Percentiles rank a stretch among this genome's conserved stretches.
Evolutionary conservation across 30 jellyfish, hydroid and myxozoan species (phyloP).

Genomic region (Morbakka virulenta): DNA sequence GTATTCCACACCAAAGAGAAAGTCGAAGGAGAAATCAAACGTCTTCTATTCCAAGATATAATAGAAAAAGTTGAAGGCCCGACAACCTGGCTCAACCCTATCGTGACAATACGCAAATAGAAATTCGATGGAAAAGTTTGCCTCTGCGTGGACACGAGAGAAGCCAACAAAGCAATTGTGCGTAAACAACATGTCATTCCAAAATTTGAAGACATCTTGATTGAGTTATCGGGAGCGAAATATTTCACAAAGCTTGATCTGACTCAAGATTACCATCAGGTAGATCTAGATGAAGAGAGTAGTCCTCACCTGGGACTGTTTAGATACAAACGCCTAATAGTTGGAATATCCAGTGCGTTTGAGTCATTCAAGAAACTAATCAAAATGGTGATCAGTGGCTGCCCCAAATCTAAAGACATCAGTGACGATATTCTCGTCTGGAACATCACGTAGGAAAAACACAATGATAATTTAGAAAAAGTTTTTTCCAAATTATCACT

Average conservation of each 20-base stretch:
- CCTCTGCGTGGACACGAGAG: constrained; percentile 34
- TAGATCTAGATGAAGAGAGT: constrained; percentile 27
- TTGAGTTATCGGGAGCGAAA: constrained; percentile 30
- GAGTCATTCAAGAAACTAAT: constrained; percentile 26
- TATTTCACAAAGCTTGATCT: constrained; percentile 23
- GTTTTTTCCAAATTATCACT: too few relatives aligned
- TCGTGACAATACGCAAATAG: too few relatives aligned
- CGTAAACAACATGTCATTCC: constrained; percentile 35
- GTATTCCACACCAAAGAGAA: too few relatives aligned
- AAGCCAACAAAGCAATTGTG: constrained; percentile 22
- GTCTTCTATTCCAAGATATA: too few relatives aligned
- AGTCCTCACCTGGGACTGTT: constrained; percentile 38
- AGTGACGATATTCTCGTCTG: constrained; percentile 38
- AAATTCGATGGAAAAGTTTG: constrained; percentile 5
- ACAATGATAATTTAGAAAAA: too few relatives aligned
- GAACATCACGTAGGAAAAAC: constrained; percentile 20
- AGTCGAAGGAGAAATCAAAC: too few relatives aligned
- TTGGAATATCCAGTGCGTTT: constrained; percentile 22
- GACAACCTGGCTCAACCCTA: too few relatives aligned
- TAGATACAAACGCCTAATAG: constrained; percentile 16
- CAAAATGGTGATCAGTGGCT: constrained; percentile 8
- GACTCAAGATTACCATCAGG: constrained; percentile 23
- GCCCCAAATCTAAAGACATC: constrained; percentile 20
- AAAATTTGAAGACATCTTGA: constrained; percentile 23
- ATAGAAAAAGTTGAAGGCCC: too few relatives aligned